Base-by-base conservation (phyloP, 2,888 invertebrate genomes). In the Heteromurus nitidus region DNA sequence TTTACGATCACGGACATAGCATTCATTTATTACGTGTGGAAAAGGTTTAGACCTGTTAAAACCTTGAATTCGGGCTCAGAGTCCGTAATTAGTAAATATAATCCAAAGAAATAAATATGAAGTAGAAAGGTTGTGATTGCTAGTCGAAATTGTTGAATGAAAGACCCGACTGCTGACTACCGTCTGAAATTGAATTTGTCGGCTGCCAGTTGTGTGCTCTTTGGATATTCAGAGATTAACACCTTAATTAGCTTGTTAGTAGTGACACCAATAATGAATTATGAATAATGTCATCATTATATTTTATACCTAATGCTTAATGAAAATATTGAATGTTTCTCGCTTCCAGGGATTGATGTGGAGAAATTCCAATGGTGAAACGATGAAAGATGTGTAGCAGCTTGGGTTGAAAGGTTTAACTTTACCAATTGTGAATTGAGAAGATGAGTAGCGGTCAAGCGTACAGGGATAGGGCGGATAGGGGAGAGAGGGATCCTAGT, bases 1-100 rank as follows among this genome's bases (percentile, higher is more conserved):
- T 86, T 86, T 72, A 47, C 84, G 2, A 80, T 82, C 5, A 82
- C 82, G 7, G 86, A 86, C 53, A 16, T 80, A 11, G 67, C 76
- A 13, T 74, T 86, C 36, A 28, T 72, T 2, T 83, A 80, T 36
- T 47, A 77, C 24, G 73, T 31, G 18, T 83, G 84, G 84, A 86
- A 74, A 42, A 72, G 65, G 28, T 82, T 72, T 53, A 42, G 31
- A n/a, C n/a, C n/a, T n/a, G n/a, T n/a, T n/a, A n/a, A n/a, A n/a
- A n/a, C n/a, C n/a, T n/a, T n/a, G n/a, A n/a, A n/a, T n/a, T n/a
- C n/a, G n/a, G n/a, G n/a, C n/a, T n/a, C n/a, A n/a, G n/a, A n/a
- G n/a, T n/a, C n/a, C n/a, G n/a, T n/a, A n/a, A n/a, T n/a, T n/a
- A n/a, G n/a, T n/a, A n/a, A n/a, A n/a, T n/a, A n/a, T n/a, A n/a